Percentiles rank a stretch among this genome's conserved stretches.
Evolutionary conservation across 2,888 invertebrate genomes (phyloP).

Genomic region (Pollenia labialis): DNA sequence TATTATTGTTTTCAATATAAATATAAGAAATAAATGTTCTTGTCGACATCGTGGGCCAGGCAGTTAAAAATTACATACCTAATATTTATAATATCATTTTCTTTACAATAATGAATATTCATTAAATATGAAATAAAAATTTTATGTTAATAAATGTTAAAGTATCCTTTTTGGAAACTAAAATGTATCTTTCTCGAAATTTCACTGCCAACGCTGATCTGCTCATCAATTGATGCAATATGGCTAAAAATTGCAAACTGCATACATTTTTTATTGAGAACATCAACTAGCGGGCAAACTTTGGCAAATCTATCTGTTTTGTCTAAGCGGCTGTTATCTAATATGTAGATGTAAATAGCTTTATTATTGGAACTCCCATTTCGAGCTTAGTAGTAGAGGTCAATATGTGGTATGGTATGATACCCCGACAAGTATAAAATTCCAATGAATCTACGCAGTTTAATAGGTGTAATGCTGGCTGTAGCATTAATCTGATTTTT

Average conservation of each 20-base stretch:
- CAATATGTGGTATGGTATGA: slow-evolving; percentile 5
- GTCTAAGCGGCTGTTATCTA: not conserved
- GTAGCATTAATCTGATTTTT: not conserved
- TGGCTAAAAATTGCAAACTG: slow-evolving; percentile 26
- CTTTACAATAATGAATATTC: too few relatives aligned
- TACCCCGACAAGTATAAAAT: slow-evolving; percentile 1
- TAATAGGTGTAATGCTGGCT: not conserved
- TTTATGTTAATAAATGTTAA: too few relatives aligned
- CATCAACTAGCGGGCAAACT: slow-evolving; percentile 24
- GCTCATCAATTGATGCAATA: slow-evolving; percentile 17
- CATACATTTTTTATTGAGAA: slow-evolving; percentile 12
- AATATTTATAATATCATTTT: too few relatives aligned
- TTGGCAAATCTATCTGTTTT: slow-evolving; percentile 26
- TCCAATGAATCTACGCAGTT: not conserved
- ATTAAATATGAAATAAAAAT: too few relatives aligned
- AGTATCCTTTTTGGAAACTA: too few relatives aligned
- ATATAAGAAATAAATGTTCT: too few relatives aligned
- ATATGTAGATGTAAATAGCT: slow-evolving; percentile 16
- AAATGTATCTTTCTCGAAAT: too few relatives aligned
- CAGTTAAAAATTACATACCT: too few relatives aligned
- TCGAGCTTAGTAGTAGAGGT: not conserved
- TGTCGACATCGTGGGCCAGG: too few relatives aligned
- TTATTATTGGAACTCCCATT: not conserved
- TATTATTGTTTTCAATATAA: too few relatives aligned
- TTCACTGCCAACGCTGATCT: too few relatives aligned